Base-by-base conservation (phyloP, 23 tunicate genomes). In the Trididemnum miniatum region DNA sequence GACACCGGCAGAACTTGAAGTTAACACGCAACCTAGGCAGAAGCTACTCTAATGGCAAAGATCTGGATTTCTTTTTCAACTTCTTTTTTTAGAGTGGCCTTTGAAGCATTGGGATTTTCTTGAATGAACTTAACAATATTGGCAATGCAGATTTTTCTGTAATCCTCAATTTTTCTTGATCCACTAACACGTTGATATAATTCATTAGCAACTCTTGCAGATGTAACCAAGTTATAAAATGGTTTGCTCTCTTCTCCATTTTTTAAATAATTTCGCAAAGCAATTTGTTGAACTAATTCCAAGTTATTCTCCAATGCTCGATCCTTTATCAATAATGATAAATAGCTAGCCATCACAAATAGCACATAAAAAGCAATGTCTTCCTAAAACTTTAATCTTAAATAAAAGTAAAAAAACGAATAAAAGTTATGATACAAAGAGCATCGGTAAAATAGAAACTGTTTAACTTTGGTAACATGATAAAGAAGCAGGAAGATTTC, bases 101-200 rank as follows among this genome's bases (percentile, higher is more conserved):
- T 76, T 30, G 97, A 91, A 0, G 91, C 97, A 20, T 91, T 86
- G 7, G 97, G 97, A 35, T 91, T 69, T 7, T 81, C 66, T 69
- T 86, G 69, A 54, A 91, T 59, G 80, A 39, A 91, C 26, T 71
- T 37, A 0, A 82, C 71, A 31, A 91, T 81, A 49, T 78, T 82
- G 4, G 83, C 84, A 28, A 86, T 65, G 78, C 87, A 91, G 69
- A 82, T 80, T 71, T 80, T 80, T 72, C 77, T 81, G 80, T 44
- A 86, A n/a, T 85, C 87, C 20, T 63, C 85, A 32, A 91, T 82
- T 66, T 91, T 82, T 66, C 90, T 32, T 23, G 67, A 32, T n/a
- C 97, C 97, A 60, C 86, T 81, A 23, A 91, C 87, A 66, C 97
- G 72, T 44, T 91, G 97, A 59, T 81, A 91, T 28, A 91, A 27